Base-by-base conservation (phyloP, 1,140 invertebrate genomes). In the Habropoda laboriosa region DNA sequence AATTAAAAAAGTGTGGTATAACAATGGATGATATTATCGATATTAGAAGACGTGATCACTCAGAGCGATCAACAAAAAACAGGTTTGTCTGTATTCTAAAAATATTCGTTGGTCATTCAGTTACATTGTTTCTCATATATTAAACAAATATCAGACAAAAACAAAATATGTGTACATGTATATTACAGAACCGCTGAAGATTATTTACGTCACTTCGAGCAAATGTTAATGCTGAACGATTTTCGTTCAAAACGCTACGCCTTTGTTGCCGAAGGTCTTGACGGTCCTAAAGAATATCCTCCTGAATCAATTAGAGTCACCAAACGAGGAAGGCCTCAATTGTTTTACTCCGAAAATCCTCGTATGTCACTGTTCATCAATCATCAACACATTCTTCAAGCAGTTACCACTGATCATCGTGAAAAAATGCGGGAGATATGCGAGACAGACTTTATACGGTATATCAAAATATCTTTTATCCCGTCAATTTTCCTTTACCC, bases 261-360 rank as follows among this genome's bases (percentile, higher is more conserved):
- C 12, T 83, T 90, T 13, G 45, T 91, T 5, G 90, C 81, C 6
- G 87, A 91, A 32, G 88, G 91, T 58, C 55, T 88, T 30, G 83
- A 90, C 24, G 91, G 91, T 32, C 85, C 87, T 0, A 90, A 90
- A 82, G 87, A 88, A 63, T 92, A 86, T 82, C 91, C 88, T 53
- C 91, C 92, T 7, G 92, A 92, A 80, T 89, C 91, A 3, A 83
- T 90, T 7, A 87, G 79, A 30, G 55, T 86, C 42, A 90, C 90
- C 24, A 92, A 90, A 80, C 87, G 86, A 40, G 83, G 81, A 32
- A 88, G 79, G 63, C 73, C 86, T 40, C 71, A 80, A 24, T 55
- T 93, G 68, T 60, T 89, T 18, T 93, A 91, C 68, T 89, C 82
- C 10, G 91, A 92, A 86, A 93, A 92, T 90, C 91, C 92, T 35